A percentile compares a stretch with the other conserved stretches of the same genome.
Conservation (phyloP, 2,797 vertebrate genomes). For the Pristis pectinata region DNA sequence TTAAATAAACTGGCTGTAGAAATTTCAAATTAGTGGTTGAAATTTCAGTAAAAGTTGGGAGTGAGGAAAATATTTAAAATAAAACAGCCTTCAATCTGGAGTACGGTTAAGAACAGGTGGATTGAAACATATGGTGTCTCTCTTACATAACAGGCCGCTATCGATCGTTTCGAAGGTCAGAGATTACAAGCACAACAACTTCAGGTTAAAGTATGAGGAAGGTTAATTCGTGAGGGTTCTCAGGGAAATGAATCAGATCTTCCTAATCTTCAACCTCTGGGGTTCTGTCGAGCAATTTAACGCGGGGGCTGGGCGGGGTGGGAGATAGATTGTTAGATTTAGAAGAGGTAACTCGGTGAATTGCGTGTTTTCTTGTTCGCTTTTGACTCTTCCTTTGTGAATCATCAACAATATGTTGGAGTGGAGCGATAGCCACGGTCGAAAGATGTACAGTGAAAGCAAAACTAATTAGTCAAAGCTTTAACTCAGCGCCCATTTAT, state of each 20-base stretch:
- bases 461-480: constrained; percentile 21
- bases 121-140: not conserved
- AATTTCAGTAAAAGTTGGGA: not conserved
- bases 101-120: not conserved
- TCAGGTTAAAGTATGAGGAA: constrained; percentile 22
- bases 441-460: not conserved
- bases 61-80: not conserved
- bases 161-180: constrained; percentile 21
- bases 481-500: not conserved
- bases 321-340: too few relatives aligned
- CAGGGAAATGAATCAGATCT: constrained; percentile 5
- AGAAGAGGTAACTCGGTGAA: not conserved
- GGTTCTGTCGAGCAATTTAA: not conserved
- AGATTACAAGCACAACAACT: not conserved
- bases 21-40: not conserved
- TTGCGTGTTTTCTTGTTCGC: not conserved
- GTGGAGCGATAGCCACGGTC: not conserved
- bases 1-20: not conserved
- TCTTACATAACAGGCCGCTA: constrained; percentile 16
- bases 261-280: not conserved
- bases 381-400: not conserved
- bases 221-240: not conserved
- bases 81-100: not conserved
- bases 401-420: not conserved
- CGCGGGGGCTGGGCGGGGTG: not conserved